Base-by-base conservation (phyloP, 2,797 vertebrate species). In the Danio kyathit region DNA sequence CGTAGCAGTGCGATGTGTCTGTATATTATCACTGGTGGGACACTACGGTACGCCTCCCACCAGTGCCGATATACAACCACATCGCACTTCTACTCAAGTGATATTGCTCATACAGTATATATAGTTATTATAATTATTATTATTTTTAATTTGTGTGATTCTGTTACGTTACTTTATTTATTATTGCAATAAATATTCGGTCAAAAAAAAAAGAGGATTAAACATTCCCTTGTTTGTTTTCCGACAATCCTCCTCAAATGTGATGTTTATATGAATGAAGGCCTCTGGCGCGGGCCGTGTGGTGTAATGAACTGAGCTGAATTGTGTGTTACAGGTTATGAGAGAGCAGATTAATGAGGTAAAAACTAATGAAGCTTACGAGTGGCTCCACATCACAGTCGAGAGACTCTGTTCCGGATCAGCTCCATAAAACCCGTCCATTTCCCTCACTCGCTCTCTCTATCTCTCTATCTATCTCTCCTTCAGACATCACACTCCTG, bases 371-470 rank as follows among this genome's bases (percentile, higher is more conserved):
- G 94, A 96, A 94, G 92, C 93, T 92, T 89, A 76, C 88, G 92
- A 94, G 88, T 89, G 91, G 84, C 92, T 93, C 90, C 92, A 89
- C 90, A 91, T 93, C 91, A 92, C 90, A 90, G 93, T 93, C 90
- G 92, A 92, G 90, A 92, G 91, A 89, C 91, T 91, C 94, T 73
- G 83, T 89, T 91, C 94, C 87, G 90, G 94, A 95, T 90, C 93
- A 94, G 92, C 91, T 94, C 92, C 94, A 95, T 94, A 95, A 96
- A 95, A 97, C 95, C 93, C 94, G 91, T 95, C 90, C 93, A 88
- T 93, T 93, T 29, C 29, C 29, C 29, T 94, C 95, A 93, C 92
- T 92, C 94, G 91, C 92, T 94, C 93, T 95, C 92, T 87, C 91
- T 94, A 17, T 19, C 46, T 49, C 17, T 7, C 65, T 48, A 9